A percentile compares a stretch with the other conserved stretches of the same genome.
phyloP scores from a whole-genome alignment of 2,888 invertebrate genomes.

The Lomographa bimaculata region DNA sequence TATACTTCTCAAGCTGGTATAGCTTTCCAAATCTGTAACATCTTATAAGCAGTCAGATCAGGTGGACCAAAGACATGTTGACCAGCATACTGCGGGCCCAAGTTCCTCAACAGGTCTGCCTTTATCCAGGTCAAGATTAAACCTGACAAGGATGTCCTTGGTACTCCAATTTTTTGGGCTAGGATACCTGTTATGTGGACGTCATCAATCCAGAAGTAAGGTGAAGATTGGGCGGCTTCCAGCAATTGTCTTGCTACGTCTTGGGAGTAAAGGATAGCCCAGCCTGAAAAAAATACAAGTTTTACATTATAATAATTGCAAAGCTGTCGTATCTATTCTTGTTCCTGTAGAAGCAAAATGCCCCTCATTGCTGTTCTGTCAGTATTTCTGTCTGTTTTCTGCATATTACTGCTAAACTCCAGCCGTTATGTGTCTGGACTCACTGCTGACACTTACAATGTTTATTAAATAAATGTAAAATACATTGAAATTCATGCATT shows the following conservation, averaged over 20 bases:
- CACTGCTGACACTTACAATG: no score
- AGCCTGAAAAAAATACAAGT: slow-evolving; percentile 58
- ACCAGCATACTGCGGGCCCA: slow-evolving; percentile 48
- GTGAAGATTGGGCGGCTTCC: slow-evolving; percentile 82
- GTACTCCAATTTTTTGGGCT: slow-evolving; percentile 81
- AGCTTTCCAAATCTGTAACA: slow-evolving; percentile 76
- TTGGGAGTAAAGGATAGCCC: slow-evolving; percentile 86
- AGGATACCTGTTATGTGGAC: slow-evolving; percentile 89
- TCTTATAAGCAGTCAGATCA: slow-evolving; percentile 69
- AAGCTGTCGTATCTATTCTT: no score
- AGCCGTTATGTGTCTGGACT: no score
- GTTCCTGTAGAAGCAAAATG: no score
- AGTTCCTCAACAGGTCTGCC: slow-evolving; percentile 45
- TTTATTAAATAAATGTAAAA: no score
- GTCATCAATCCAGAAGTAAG: slow-evolving; percentile 94
- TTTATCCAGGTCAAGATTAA: slow-evolving; percentile 57
- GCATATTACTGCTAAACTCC: no score
- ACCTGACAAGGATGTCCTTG: slow-evolving; percentile 76
- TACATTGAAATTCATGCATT: no score
- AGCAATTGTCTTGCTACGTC: slow-evolving; percentile 84
- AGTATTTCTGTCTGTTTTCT: no score
- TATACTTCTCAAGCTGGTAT: slow-evolving; percentile 43
- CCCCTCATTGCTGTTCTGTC: no score
- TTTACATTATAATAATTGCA: no score
- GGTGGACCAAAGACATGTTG: slow-evolving; percentile 82